Evolutionary conservation across 2,888 invertebrate genomes (phyloP).

Genomic region (Esperia sulphurella): DNA sequence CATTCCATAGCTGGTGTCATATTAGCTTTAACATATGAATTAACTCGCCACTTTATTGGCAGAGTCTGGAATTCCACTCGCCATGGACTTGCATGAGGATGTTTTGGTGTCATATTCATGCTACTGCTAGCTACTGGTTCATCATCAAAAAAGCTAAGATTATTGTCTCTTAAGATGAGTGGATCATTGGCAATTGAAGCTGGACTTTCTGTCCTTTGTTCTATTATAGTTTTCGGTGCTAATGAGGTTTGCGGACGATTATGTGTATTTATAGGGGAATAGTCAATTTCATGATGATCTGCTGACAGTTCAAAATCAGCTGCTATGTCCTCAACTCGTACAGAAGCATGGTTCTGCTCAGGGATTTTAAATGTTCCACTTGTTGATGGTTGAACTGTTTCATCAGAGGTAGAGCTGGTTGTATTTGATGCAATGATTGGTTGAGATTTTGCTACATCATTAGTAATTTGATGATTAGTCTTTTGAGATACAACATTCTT

Average conservation of each 20-base stretch:
- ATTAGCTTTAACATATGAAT: constrained; percentile 65
- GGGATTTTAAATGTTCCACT: background rate
- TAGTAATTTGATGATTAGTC: constrained; percentile 13
- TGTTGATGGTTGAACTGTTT: background rate
- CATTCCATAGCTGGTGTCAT: constrained; percentile 74
- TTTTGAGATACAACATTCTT: constrained; percentile 39
- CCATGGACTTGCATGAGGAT: constrained; percentile 69
- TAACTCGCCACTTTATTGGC: constrained; percentile 67
- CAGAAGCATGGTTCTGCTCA: constrained; percentile 37
- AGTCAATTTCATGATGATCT: constrained; percentile 45
- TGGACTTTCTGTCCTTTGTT: constrained; percentile 16
- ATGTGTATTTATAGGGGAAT: constrained; percentile 62
- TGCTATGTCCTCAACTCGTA: constrained; percentile 60
- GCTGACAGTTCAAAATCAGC: constrained; percentile 48
- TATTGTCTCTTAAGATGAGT: constrained; percentile 47
- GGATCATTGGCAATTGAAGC: constrained; percentile 38
- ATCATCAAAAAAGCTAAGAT: constrained; percentile 63
- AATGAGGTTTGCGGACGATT: constrained; percentile 19
- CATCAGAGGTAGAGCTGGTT: background rate
- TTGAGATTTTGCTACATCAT: background rate
- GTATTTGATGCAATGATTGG: background rate
- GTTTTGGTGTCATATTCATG: constrained; percentile 53
- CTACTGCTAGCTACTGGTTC: constrained; percentile 67
- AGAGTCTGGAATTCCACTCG: constrained; percentile 61
- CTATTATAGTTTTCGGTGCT: background rate